Percentiles rank a stretch among this genome's conserved stretches.
These are phyloP conservation scores for Piaya cayana DNA, from an alignment of 2,113 vertebrate genomes.

Conservation along the genomic window DNA sequence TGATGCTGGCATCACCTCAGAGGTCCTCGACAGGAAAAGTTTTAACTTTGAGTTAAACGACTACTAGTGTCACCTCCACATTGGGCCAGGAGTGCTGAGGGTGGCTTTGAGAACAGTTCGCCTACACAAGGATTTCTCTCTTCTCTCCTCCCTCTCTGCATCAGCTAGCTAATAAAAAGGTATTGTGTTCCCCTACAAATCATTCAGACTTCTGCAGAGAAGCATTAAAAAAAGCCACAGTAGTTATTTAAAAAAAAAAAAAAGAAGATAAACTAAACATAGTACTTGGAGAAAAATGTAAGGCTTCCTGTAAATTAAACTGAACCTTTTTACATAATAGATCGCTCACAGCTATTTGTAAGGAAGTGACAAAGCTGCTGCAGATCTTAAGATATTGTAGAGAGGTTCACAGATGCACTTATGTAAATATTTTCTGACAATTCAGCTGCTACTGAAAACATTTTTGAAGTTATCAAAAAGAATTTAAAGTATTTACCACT, in stretches of 20 bases:
- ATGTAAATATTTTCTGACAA: slow-evolving; percentile 71
- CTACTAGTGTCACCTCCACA: not conserved
- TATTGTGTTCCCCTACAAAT: not conserved
- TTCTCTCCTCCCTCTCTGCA: not conserved
- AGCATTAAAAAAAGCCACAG: not conserved
- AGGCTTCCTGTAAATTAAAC: slow-evolving; percentile 67
- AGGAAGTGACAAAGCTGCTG: slow-evolving; percentile 65
- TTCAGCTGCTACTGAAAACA: slow-evolving; percentile 9
- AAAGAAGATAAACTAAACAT: slow-evolving; percentile 30
- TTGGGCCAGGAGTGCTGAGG: rapidly evolving
- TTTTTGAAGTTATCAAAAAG: slow-evolving; percentile 70
- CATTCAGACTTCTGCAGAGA: not conserved
- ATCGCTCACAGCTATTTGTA: slow-evolving; percentile 69
- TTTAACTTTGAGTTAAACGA: not conserved
- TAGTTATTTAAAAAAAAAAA: not conserved
- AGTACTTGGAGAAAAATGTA: slow-evolving; percentile 35
- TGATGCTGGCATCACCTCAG: not conserved
- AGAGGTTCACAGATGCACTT: slow-evolving; percentile 49
- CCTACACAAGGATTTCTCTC: not conserved
- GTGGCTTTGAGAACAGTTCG: not conserved
- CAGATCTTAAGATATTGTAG: slow-evolving; percentile 55
- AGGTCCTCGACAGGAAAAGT: not conserved
- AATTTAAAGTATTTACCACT: slow-evolving; percentile 55
- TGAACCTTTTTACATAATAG: slow-evolving; percentile 66
- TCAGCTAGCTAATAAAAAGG: not conserved